These are phyloP conservation scores for Polietes domitor DNA, from an alignment of 2,888 invertebrate species.

Conservation along the genomic window DNA sequence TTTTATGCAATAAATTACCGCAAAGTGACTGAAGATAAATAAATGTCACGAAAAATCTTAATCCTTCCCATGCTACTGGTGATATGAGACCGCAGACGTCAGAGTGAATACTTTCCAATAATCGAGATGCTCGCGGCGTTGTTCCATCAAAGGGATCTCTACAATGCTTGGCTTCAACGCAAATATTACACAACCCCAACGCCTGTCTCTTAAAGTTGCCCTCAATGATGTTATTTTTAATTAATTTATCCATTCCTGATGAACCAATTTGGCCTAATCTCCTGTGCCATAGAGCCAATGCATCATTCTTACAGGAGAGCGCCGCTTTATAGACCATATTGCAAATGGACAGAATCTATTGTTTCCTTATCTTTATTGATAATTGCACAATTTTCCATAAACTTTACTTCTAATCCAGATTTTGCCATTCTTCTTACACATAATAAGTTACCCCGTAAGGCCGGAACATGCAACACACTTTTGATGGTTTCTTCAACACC, in stretches of 20 bases:
- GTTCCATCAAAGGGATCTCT: conserved; percentile 53
- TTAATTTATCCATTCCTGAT: not conserved
- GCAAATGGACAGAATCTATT: too few relatives aligned
- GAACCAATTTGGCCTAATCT: conserved; percentile 23
- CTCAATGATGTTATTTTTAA: not conserved
- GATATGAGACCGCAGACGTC: conserved; percentile 54
- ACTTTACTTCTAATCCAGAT: too few relatives aligned
- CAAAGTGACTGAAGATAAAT: conserved; percentile 49
- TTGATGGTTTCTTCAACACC: conserved; percentile 24
- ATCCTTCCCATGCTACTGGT: conserved; percentile 36
- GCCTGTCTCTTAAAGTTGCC: too few relatives aligned
- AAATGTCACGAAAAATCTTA: conserved; percentile 28
- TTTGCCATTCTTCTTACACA: too few relatives aligned
- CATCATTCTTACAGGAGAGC: not conserved
- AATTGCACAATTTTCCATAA: too few relatives aligned
- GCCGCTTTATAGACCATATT: too few relatives aligned
- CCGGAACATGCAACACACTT: too few relatives aligned
- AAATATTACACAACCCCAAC: conserved; percentile 14
- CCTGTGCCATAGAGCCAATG: conserved; percentile 8
- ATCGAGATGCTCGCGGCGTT: conserved; percentile 27
- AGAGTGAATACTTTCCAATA: conserved; percentile 53
- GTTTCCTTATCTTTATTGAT: too few relatives aligned
- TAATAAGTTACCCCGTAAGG: too few relatives aligned
- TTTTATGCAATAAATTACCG: conserved; percentile 33
- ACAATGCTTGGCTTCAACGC: conserved; percentile 35